A percentile compares a stretch with the other conserved stretches of the same genome.
phyloP scores from a whole-genome alignment of 2,888 invertebrate genomes.

The Sialis lutaria region DNA sequence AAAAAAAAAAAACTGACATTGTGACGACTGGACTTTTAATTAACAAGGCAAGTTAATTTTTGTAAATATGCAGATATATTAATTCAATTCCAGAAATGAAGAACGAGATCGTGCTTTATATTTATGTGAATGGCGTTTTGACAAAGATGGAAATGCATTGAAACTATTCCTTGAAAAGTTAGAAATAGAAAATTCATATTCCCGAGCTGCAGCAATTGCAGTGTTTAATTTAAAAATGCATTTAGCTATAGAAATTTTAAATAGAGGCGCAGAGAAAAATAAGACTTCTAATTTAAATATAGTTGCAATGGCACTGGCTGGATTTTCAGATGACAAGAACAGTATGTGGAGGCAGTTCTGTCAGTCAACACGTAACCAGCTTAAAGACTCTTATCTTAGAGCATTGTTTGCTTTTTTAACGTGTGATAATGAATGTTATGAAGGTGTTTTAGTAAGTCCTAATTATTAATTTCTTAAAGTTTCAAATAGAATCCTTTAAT shows the following conservation, averaged over 20 bases:
- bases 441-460: conserved; percentile 50
- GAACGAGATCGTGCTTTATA: conserved; percentile 66
- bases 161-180: conserved; percentile 45
- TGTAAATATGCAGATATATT: neutral
- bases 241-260: conserved; percentile 71
- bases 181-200: conserved; percentile 53
- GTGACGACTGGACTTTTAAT: no score
- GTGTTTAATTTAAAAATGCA: conserved; percentile 77
- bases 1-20: no score
- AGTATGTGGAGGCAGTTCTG: conserved; percentile 67
- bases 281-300: conserved; percentile 30
- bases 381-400: conserved; percentile 79
- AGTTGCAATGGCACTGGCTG: conserved; percentile 65
- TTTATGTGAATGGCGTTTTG: conserved; percentile 81
- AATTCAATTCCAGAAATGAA: conserved; percentile 33
- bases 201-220: conserved; percentile 79
- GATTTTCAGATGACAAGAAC: conserved; percentile 73
- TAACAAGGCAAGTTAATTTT: no score
- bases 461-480: neutral
- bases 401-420: conserved; percentile 84
- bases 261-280: conserved; percentile 40
- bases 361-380: conserved; percentile 49
- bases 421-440: conserved; percentile 57
- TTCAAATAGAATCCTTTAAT: neutral
- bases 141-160: conserved; percentile 42